Percentiles rank a stretch among this genome's conserved stretches.
These are phyloP conservation scores for Motacilla alba DNA, from an alignment of 2,113 vertebrate genomes.

Conservation along the genomic window DNA sequence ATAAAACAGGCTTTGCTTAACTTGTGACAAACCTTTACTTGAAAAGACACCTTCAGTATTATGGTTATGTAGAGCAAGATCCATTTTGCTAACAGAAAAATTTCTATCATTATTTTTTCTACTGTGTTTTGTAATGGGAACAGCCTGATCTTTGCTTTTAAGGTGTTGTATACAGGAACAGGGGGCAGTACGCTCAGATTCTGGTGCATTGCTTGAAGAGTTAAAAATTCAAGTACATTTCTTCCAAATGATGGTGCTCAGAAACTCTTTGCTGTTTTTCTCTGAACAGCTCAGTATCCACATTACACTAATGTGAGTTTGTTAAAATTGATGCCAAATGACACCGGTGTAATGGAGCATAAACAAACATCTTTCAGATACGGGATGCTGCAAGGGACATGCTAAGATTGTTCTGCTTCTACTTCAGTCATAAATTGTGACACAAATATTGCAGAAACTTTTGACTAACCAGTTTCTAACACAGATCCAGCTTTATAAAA, in stretches of 20 bases:
- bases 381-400: not conserved
- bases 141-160: not conserved
- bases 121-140: not conserved
- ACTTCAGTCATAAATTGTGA: not conserved
- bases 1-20: not conserved
- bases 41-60: not conserved
- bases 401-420: not conserved
- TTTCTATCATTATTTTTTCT: not conserved
- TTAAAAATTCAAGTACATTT: not conserved
- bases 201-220: not conserved
- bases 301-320: not conserved
- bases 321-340: not conserved
- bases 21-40: not conserved
- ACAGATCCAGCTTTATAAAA: not conserved
- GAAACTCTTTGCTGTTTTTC: not conserved
- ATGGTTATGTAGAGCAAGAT: not conserved
- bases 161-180: not conserved
- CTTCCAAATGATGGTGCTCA: not conserved
- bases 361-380: slow-evolving; percentile 1
- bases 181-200: not conserved
- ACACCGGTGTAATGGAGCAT: not conserved
- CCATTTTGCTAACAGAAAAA: not conserved
- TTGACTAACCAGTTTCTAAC: not conserved
- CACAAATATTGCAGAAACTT: not conserved
- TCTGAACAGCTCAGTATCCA: not conserved